Percentiles rank a stretch among this genome's conserved stretches.
Conservation (phyloP, 2,797 vertebrate genomes). For the Pangasius djambal region DNA sequence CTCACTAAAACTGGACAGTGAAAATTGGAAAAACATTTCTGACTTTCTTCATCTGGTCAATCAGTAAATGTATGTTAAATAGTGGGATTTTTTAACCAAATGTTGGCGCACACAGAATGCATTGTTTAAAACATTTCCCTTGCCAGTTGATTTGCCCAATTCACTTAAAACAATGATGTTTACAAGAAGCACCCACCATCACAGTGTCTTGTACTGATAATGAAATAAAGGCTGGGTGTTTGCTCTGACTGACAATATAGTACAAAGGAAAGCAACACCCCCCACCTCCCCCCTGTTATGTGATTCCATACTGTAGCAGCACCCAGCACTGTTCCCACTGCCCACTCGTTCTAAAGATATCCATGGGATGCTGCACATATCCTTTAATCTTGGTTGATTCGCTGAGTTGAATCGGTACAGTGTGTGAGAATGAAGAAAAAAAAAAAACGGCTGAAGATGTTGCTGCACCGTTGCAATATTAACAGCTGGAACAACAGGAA, state of each 20-base stretch:
- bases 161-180: background rate
- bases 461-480: slow-evolving; percentile 7
- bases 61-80: background rate
- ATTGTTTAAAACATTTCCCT: background rate
- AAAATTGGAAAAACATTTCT: background rate
- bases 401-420: slow-evolving; percentile 21
- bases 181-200: background rate
- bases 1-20: background rate
- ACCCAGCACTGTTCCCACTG: slow-evolving; percentile 63
- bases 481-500: slow-evolving; percentile 17
- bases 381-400: slow-evolving; percentile 30
- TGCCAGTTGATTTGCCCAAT: background rate
- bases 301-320: slow-evolving; percentile 46
- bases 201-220: background rate
- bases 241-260: slow-evolving; percentile 56
- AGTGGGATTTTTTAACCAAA: background rate
- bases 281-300: slow-evolving; percentile 63
- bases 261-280: slow-evolving; percentile 61
- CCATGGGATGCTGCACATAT: slow-evolving; percentile 65
- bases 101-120: too few species aligned
- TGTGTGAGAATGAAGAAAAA: background rate
- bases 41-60: background rate
- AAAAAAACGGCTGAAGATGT: background rate
- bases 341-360: slow-evolving; percentile 83
- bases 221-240: slow-evolving; percentile 31